Evolutionary conservation across 2,888 invertebrate species (phyloP).

Genomic region (Drosophila kanekoi): DNA sequence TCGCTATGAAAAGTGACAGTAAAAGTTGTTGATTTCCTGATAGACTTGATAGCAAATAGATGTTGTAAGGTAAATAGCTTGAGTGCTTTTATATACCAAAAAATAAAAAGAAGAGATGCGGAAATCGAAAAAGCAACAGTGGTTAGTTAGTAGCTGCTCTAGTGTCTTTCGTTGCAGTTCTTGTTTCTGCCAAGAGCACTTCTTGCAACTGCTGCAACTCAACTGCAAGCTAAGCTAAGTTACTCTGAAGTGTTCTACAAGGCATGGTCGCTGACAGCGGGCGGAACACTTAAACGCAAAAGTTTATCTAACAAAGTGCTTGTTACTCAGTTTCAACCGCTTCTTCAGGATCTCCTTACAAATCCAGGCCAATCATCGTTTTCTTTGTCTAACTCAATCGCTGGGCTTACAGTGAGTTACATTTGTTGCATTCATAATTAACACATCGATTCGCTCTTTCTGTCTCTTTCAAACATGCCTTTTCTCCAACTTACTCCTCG

Average conservation of each 20-base stretch:
- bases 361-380: slow-evolving; percentile 51
- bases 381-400: slow-evolving; percentile 46
- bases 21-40: slow-evolving; percentile 27
- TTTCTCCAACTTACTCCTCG: background rate
- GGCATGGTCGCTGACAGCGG: slow-evolving; percentile 32
- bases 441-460: slow-evolving; percentile 24
- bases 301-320: slow-evolving; percentile 73
- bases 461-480: background rate
- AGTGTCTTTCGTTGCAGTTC: background rate
- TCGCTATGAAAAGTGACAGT: slow-evolving; percentile 1
- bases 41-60: slow-evolving; percentile 2
- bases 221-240: slow-evolving; percentile 18
- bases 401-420: slow-evolving; percentile 41
- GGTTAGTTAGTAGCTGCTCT: background rate
- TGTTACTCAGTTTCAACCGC: slow-evolving; percentile 34
- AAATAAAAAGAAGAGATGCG: background rate
- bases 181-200: background rate
- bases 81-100: background rate
- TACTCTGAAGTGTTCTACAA: slow-evolving; percentile 29
- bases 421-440: slow-evolving; percentile 71
- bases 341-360: background rate
- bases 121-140: background rate
- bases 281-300: slow-evolving; percentile 50
- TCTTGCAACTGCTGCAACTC: slow-evolving; percentile 1
- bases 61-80: slow-evolving; percentile 27